These are phyloP conservation scores for Molanna angustata DNA, from an alignment of 2,888 invertebrate species.

Conservation along the genomic window DNA sequence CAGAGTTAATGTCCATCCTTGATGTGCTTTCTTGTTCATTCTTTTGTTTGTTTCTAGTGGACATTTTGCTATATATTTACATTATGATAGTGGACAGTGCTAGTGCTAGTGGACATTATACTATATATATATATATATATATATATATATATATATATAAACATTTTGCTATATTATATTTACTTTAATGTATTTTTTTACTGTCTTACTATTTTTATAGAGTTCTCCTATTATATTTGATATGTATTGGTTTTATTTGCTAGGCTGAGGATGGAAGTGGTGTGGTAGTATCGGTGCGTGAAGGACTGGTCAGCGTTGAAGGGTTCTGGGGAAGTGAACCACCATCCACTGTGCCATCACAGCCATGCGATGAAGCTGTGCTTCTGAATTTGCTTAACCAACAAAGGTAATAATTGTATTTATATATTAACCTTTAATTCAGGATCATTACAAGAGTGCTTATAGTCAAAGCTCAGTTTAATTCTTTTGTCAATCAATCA, in stretches of 20 bases:
- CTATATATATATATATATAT: too few species aligned
- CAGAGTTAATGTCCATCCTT: too few species aligned
- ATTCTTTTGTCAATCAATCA: too few species aligned
- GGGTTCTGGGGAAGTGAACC: slow-evolving; percentile 28
- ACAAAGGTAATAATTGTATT: slow-evolving; percentile 28
- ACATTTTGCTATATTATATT: background rate
- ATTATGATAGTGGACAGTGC: too few species aligned
- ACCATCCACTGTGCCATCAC: slow-evolving; percentile 10
- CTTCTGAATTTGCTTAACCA: slow-evolving; percentile 28
- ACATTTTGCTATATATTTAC: too few species aligned
- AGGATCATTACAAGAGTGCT: too few species aligned
- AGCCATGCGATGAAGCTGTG: slow-evolving; percentile 23
- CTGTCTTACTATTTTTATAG: background rate
- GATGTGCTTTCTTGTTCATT: too few species aligned
- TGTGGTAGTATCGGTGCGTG: slow-evolving; percentile 22
- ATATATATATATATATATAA: too few species aligned
- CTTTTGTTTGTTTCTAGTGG: too few species aligned
- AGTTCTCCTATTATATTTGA: background rate
- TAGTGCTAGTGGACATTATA: too few species aligned
- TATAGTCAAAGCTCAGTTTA: too few species aligned
- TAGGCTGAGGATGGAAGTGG: slow-evolving; percentile 30
- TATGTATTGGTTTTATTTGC: slow-evolving; percentile 1
- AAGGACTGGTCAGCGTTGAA: slow-evolving; percentile 25
- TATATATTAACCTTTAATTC: too few species aligned
- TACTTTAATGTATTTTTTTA: background rate